phyloP scores from a whole-genome alignment of 2,888 invertebrate genomes.

The Pedicia rivosa region DNA sequence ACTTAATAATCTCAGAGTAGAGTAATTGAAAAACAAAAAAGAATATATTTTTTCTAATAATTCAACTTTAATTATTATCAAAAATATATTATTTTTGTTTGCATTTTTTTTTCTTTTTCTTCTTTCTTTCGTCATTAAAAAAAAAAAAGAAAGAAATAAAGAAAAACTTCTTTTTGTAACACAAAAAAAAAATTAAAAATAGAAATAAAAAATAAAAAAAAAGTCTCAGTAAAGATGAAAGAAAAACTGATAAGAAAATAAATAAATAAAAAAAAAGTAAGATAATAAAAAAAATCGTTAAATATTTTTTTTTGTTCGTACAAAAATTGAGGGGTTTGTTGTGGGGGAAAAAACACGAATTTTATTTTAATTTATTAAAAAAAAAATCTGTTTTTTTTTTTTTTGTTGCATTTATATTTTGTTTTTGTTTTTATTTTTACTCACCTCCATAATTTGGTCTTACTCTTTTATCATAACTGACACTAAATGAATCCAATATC shows the following conservation, averaged over 20 bases:
- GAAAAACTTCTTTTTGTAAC: no score
- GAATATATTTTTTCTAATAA: no score
- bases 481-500: slow-evolving; percentile 88
- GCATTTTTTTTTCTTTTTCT: no score
- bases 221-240: no score
- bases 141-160: no score
- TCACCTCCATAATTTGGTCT: slow-evolving; percentile 98
- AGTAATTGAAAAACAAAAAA: no score
- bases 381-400: not conserved
- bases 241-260: slow-evolving; percentile 1
- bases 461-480: slow-evolving; percentile 98
- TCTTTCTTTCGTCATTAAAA: no score
- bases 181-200: no score
- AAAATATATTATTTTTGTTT: no score
- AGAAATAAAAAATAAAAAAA: no score
- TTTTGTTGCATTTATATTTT: not conserved
- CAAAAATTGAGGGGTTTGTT: not conserved
- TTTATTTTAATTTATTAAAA: not conserved
- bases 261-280: slow-evolving; percentile 2
- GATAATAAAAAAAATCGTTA: not conserved
- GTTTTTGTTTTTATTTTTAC: slow-evolving; percentile 20
- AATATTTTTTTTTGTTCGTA: not conserved
- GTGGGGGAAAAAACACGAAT: not conserved
- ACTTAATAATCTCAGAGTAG: no score
- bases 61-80: no score